These are phyloP conservation scores for Thunnus thynnus DNA, from an alignment of 2,113 vertebrate genomes.

Conservation along the genomic window DNA sequence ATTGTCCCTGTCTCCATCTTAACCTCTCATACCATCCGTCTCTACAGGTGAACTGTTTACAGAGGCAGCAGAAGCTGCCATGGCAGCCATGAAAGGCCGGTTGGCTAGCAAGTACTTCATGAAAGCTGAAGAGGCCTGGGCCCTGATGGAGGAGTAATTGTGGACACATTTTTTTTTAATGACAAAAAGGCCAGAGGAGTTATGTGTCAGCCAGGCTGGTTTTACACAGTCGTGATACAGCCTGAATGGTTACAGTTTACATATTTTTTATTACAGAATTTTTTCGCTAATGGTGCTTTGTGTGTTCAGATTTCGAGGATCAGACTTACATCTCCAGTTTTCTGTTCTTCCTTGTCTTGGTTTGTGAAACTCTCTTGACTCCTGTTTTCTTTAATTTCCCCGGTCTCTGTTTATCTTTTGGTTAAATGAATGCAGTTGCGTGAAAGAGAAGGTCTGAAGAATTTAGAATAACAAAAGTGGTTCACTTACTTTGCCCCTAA, in stretches of 20 bases:
- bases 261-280: slow-evolving; percentile 56
- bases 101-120: slow-evolving; percentile 96
- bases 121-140: slow-evolving; percentile 97
- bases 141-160: slow-evolving; percentile 88
- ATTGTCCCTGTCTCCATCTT: background rate
- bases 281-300: slow-evolving; percentile 41
- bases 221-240: slow-evolving; percentile 20
- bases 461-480: slow-evolving; percentile 31
- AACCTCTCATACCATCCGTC: background rate
- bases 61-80: slow-evolving; percentile 94
- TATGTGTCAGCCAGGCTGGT: background rate
- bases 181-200: background rate
- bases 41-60: slow-evolving; percentile 93
- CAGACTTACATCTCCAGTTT: background rate
- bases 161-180: background rate
- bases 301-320: slow-evolving; percentile 12
- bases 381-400: slow-evolving; percentile 22
- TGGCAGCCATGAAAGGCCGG: slow-evolving; percentile 95
- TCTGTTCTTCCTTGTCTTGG: slow-evolving; percentile 1
- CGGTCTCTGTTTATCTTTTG: slow-evolving; percentile 26
- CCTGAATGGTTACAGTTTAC: slow-evolving; percentile 66
- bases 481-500: slow-evolving; percentile 41
- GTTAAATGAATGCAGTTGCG: slow-evolving; percentile 27
- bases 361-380: slow-evolving; percentile 13
- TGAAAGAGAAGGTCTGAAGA: slow-evolving; percentile 24